Conservation (phyloP, 2,113 vertebrate species). For the Axis porcinus region DNA sequence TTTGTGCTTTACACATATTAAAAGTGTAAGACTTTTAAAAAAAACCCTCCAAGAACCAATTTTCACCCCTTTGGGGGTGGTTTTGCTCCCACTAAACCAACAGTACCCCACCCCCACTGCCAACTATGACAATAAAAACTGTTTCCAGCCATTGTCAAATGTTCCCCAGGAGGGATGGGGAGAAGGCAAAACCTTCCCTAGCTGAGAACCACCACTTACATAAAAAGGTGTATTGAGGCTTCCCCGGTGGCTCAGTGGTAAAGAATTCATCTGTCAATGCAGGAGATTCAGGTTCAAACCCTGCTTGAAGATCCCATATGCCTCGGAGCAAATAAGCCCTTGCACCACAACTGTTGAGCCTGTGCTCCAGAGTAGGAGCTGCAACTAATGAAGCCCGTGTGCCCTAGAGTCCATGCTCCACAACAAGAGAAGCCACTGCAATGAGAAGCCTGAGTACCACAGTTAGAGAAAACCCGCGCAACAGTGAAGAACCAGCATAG, state of each 20-base stretch:
- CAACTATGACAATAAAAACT: not conserved
- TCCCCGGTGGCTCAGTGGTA: not conserved
- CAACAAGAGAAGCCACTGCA: not conserved
- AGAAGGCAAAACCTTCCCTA: not conserved
- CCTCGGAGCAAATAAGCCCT: not conserved
- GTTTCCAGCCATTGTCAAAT: not conserved
- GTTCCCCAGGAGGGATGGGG: not conserved
- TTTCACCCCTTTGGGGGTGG: not conserved
- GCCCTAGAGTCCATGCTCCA: not conserved
- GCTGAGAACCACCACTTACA: not conserved
- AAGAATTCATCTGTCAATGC: not conserved
- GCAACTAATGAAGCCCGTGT: rapidly evolving
- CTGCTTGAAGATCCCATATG: not conserved
- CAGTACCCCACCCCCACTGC: rapidly evolving
- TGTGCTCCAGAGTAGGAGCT: not conserved
- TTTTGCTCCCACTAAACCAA: not conserved
- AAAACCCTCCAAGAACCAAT: not conserved
- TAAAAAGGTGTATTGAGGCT: not conserved
- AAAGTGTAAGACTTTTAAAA: not conserved
- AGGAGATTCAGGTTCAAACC: not conserved
- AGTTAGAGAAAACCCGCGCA: not conserved
- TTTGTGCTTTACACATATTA: not conserved
- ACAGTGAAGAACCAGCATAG: not conserved
- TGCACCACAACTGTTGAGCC: not conserved
- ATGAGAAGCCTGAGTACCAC: not conserved